Conservation (phyloP, 2,797 vertebrate species). For the Pagetopsis macropterus region DNA sequence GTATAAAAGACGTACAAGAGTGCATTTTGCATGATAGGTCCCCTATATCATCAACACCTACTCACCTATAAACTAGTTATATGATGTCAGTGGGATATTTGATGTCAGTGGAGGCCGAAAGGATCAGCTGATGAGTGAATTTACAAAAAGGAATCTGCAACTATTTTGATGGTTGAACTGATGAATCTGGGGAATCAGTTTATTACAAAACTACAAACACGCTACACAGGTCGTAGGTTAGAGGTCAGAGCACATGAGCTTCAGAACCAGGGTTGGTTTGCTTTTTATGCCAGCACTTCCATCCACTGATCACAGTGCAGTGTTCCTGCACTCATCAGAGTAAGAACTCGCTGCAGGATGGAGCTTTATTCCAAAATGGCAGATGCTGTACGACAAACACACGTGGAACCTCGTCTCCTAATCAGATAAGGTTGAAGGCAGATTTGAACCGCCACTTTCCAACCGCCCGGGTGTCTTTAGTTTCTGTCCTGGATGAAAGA, state of each 20-base stretch:
- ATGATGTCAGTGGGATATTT: neutral
- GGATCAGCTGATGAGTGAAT: neutral
- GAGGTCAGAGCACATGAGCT: slow-evolving; percentile 32
- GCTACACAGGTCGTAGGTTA: slow-evolving; percentile 14
- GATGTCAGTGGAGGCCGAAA: neutral
- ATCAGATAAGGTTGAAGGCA: slow-evolving; percentile 64
- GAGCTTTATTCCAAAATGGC: slow-evolving; percentile 62
- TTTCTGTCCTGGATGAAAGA: slow-evolving; percentile 87
- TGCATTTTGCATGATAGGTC: no score
- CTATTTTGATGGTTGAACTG: neutral
- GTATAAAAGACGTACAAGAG: no score
- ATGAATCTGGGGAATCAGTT: neutral
- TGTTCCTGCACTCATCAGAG: slow-evolving; percentile 30
- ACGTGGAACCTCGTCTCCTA: slow-evolving; percentile 49
- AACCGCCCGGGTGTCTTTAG: slow-evolving; percentile 79
- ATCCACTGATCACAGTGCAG: slow-evolving; percentile 33
- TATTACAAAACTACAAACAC: neutral
- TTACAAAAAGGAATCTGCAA: neutral
- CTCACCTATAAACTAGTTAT: neutral
- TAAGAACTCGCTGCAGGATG: slow-evolving; percentile 23
- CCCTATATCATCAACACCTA: neutral
- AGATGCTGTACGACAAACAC: slow-evolving; percentile 47
- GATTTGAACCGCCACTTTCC: slow-evolving; percentile 74
- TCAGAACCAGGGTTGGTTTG: slow-evolving; percentile 14
- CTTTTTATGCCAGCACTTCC: slow-evolving; percentile 28